Base-by-base conservation (phyloP, 2,113 vertebrate species). In the Ammodytes marinus region DNA sequence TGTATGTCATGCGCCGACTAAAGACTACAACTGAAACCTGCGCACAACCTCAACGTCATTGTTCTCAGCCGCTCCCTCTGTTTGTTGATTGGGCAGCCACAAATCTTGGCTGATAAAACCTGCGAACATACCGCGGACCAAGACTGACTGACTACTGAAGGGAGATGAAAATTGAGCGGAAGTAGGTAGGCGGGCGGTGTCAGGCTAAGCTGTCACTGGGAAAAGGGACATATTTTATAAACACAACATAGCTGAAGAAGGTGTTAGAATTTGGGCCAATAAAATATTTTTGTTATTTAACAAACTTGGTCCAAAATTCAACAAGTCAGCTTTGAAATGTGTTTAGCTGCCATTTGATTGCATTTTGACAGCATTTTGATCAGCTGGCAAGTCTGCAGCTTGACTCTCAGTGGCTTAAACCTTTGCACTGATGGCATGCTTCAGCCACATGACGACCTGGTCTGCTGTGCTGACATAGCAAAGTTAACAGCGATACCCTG, bases 391-490 rank as follows among this genome's bases (percentile, higher is more conserved):
- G 49, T 7, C 39, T 13, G 35, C 46, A 0, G 45, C 3, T 68
- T 10, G 66, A 57, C 59, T 49, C 49, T 4, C 7, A 0, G 13
- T 1, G 77, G 45, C 84, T 79, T 60, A 39, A 61, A 72, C 42
- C 72, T 53, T 47, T 37, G 69, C 60, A 39, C 69, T 65, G 66
- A 60, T 80, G 86, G 84, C 85, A 82, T 64, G 83, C 77, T 68
- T 80, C 52, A 54, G 74, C 50, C 77, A 67, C 78, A 64, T 53
- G 69, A 42, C 87, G 46, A 39, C 58, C 70, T 40, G 0, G 19
- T 37, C 19, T 11, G 58, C 46, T 14, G 65, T 85, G 89, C 93
- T 94, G 92, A 94, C 91, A 69, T 15, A 19, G 91, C 90, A 92
- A 86, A 88, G 82, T 88, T 87, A 86, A 4, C 83, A 79, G 45